Evolutionary conservation across 2,888 invertebrate genomes (phyloP), one percentile per base, ranked within the genome.

Genomic region (Seira musarum): DNA sequence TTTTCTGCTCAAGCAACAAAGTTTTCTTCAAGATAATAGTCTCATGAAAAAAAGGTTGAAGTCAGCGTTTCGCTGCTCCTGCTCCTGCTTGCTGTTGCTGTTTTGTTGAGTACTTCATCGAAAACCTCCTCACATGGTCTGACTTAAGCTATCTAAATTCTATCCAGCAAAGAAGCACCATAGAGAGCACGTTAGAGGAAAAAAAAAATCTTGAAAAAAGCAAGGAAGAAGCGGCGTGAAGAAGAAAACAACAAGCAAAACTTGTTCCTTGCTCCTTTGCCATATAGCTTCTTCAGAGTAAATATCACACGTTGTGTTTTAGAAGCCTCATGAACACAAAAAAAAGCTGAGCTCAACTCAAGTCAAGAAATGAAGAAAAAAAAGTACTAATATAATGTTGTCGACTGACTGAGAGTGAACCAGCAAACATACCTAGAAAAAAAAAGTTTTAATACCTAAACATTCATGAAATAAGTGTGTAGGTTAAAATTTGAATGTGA

Each of bases 401-500:
- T 49, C 15, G 49, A 8, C 15, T 49, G 30, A 49, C 15, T 49
- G 6, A 53, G 19, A 35, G 40, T 8, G 15, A 22, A 67, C 22
- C 46, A 49, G 15, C 30, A 70, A 17, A 70, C 57, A 35, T 35
- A 73, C 49, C 57, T 66, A 66, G 21, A 30, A 19, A 68, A n/a
- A n/a, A n/a, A n/a, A n/a, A 5, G 13, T 40, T 40, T 40, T 63
- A 66, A 74, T 74, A 60, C 73, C 73, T 72, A 70, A 30, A 30
- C 60, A 60, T 60, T 71, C 71, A 63, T 71, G 35, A 71, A 63
- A 21, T 35, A 49, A 40, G n/a, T 61, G 71, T 65, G 65, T 46
- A 65, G 64, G 72, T 74, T 74, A 66, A 74, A 74, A 73, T 73
- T 73, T 73, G 65, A 73, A 73, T 73, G 72, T 65, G 72, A 53